Evolutionary conservation across 1,140 invertebrate species (phyloP), one percentile per base, ranked within the genome.

Genomic region (Goniozus legneri): DNA sequence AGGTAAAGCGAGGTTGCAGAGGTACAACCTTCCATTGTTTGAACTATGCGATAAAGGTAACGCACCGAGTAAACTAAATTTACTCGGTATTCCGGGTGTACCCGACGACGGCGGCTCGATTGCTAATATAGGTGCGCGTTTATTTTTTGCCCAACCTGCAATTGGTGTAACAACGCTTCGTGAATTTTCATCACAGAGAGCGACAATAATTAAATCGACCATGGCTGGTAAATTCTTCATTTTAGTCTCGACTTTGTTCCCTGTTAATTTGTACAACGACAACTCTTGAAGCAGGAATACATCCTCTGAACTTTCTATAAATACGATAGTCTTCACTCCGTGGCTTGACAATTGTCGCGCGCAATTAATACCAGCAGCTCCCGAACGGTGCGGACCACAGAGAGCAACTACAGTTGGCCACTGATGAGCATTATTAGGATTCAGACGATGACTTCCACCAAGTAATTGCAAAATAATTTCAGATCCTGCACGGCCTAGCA

Each of bases 1-100:
- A 12, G 92, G 91, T 62, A 93, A 81, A 45, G 86, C 87, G 56
- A 95, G 77, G 76, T 94, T 91, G 70, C 88, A 92, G 43, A 95
- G 79, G 75, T 92, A 93, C 45, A 93, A 75, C 75, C 88, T 87
- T 32, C 90, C 90, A 72, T 86, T 86, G 41, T 79, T 79, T 40
- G 77, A 66, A 41, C 80, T 79, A 65, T 86, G 84, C 52, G 84
- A 81, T 8, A 91, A 74, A 34, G 92, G 91, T 66, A 94, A 75
- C 31, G 82, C 84, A 37, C 87, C 85, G 46, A 85, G 64, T 44
- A 94, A 73, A 40, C 85, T 84, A 67, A 85, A 91, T 75, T 91
- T 92, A 35, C 85, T 80, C 20, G 78, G 58, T 44, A 89, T 77
- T 49, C 82, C 82, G 16, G 78, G 80, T 39, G 83, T 85, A 20